phyloP scores from a whole-genome alignment of 2,113 vertebrate genomes.

The Petaurus breviceps region DNA sequence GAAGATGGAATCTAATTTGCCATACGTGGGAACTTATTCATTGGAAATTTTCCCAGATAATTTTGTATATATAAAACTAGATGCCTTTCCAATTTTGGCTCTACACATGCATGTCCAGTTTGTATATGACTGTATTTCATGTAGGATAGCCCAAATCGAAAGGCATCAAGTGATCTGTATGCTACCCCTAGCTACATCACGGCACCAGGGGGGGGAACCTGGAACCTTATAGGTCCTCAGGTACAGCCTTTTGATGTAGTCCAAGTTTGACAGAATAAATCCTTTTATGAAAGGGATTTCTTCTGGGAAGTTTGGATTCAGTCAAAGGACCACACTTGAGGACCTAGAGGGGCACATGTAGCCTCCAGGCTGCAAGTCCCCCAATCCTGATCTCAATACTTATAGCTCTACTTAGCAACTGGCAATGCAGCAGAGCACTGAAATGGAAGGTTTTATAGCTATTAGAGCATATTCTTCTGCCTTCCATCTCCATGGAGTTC shows the following conservation, averaged over 20 bases:
- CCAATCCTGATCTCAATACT: neutral
- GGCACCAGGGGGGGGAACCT: too few relatives aligned
- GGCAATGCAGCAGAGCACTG: neutral
- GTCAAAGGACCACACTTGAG: too few relatives aligned
- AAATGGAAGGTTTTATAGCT: neutral
- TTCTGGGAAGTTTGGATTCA: too few relatives aligned
- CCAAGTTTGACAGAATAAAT: too few relatives aligned
- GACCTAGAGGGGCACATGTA: too few relatives aligned
- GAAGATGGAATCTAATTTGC: constrained; percentile 25
- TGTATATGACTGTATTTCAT: constrained; percentile 35
- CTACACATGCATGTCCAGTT: neutral
- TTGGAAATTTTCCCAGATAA: constrained; percentile 49
- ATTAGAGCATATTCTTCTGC: neutral
- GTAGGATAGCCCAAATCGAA: constrained; percentile 29
- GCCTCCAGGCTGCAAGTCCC: too few relatives aligned
- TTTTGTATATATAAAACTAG: constrained; percentile 22
- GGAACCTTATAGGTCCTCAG: too few relatives aligned
- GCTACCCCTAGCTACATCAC: neutral
- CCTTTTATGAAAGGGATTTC: too few relatives aligned
- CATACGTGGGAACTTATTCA: constrained; percentile 33
- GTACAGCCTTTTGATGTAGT: too few relatives aligned
- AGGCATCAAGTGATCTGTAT: constrained; percentile 21
- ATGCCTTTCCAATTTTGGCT: neutral
- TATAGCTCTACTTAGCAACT: neutral
- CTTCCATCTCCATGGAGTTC: neutral